These are phyloP conservation scores for Desoria tigrina DNA, from an alignment of 2,888 invertebrate genomes.

Conservation along the genomic window DNA sequence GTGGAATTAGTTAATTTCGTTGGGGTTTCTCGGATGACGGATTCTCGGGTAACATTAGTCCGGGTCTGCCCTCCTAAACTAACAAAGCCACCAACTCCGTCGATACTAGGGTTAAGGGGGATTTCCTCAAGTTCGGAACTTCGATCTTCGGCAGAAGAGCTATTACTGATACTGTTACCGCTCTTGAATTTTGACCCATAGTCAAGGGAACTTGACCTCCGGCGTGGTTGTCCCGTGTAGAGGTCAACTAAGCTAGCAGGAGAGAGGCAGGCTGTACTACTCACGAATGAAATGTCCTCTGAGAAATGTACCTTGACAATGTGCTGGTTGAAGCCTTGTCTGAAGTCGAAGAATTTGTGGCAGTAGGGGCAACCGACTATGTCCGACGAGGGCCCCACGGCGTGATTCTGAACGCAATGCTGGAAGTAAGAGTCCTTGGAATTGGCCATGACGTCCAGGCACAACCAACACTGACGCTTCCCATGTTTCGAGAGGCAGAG, in stretches of 20 bases:
- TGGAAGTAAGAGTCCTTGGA: constrained; percentile 27
- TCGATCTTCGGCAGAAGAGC: too few relatives aligned
- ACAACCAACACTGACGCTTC: constrained; percentile 32
- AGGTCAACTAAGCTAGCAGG: constrained; percentile 26
- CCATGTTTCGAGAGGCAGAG: constrained; percentile 29
- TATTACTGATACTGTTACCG: too few relatives aligned
- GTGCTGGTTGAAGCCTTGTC: constrained; percentile 35
- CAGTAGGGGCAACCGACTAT: constrained; percentile 29
- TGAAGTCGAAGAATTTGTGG: constrained; percentile 28
- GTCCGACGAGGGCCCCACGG: constrained; percentile 4
- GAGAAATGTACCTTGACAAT: constrained; percentile 37
- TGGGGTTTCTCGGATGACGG: constrained; percentile 16
- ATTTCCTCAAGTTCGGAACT: too few relatives aligned
- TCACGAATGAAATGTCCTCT: constrained; percentile 18
- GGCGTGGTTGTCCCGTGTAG: constrained; percentile 20
- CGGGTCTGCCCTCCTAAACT: neutral
- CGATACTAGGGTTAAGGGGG: too few relatives aligned
- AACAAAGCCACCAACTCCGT: too few relatives aligned
- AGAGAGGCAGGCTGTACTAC: constrained; percentile 19
- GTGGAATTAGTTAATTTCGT: neutral
- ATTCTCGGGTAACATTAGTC: constrained; percentile 1
- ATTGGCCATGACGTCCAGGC: constrained; percentile 26
- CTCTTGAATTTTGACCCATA: too few relatives aligned
- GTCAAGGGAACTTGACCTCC: neutral
- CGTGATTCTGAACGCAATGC: constrained; percentile 23